A percentile compares a stretch with the other conserved stretches of the same genome.
These are phyloP conservation scores for Heliconius hortense DNA, from an alignment of 2,888 invertebrate species.

Conservation along the genomic window DNA sequence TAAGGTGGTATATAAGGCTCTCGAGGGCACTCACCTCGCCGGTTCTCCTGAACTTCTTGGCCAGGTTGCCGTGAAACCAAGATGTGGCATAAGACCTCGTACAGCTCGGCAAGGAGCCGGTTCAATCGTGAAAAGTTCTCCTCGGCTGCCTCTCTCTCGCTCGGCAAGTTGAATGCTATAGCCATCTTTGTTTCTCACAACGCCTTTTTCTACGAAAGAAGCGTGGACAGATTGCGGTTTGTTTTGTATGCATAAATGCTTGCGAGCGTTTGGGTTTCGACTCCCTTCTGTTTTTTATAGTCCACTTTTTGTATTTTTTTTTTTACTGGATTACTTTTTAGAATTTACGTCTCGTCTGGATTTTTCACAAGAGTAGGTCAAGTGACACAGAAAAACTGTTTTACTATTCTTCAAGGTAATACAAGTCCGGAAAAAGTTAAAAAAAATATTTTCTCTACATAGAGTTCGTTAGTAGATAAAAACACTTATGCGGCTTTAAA, in stretches of 20 bases:
- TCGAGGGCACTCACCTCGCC: constrained; percentile 81
- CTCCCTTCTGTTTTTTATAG: constrained; percentile 45
- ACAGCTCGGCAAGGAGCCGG: constrained; percentile 80
- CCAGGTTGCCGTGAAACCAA: constrained; percentile 78
- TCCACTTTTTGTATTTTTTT: constrained; percentile 23
- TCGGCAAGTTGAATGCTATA: constrained; percentile 82
- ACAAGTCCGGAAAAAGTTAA: constrained; percentile 49
- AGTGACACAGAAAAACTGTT: constrained; percentile 4
- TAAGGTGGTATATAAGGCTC: constrained; percentile 79
- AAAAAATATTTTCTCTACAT: constrained; percentile 45
- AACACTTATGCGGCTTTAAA: constrained; percentile 48
- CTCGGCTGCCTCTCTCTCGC: constrained; percentile 80
- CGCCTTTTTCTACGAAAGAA: constrained; percentile 74
- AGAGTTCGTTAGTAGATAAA: constrained; percentile 63
- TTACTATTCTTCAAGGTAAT: constrained; percentile 35
- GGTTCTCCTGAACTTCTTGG: constrained; percentile 72
- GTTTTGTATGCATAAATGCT: constrained; percentile 77
- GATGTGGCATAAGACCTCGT: constrained; percentile 81
- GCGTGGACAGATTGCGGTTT: constrained; percentile 71
- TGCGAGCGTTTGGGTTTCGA: constrained; percentile 54
- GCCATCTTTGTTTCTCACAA: constrained; percentile 77
- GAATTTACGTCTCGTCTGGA: constrained; percentile 5
- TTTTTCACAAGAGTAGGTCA: constrained; percentile 4
- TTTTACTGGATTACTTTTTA: constrained; percentile 20
- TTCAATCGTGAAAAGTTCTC: constrained; percentile 82